Base-by-base conservation (phyloP, 2,113 vertebrate genomes). In the Psittacus erithacus region DNA sequence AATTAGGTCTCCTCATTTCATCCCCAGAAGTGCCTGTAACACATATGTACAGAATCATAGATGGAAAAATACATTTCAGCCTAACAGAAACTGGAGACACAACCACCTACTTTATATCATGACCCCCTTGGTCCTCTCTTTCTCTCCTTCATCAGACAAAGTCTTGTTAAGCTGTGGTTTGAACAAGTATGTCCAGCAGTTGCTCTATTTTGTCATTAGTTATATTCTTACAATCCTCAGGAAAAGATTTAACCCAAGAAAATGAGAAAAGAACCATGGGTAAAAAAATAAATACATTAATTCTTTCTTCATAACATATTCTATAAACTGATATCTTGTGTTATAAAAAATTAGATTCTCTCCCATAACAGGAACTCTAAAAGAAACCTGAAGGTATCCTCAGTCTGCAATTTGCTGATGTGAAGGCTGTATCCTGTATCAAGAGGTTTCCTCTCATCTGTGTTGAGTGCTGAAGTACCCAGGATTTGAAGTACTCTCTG, bases 1-100 rank as follows among this genome's bases (percentile, higher is more conserved):
- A 17, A 7, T 71, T 67, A 35, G 4, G 59, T 17, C 22, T 62
- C 20, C 9, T 77, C 8, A 39, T 67, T 81, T 69, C 28, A 57
- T 22, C 8, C 19, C 12, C 24, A 28, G 31, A 75, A 49, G 6
- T 53, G 6, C 5, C 38, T 87, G 27, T 57, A 52, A 35, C 28
- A 35, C 22, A 10, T 0, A 5, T 9, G 38, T 28, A 24, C 9
- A 73, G 19, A 75, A 47, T 5, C 17, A 29, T 2, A 3, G 17
- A 25, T 33, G 8, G 35, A 80, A 46, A 86, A 35, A 47, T 47
- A 18, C 3, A 11, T 55, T 84, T 85, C 35, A 74, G 28, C 7
- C 12, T 50, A 49, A 59, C 3, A 49, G 60, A 90, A 25, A 10
- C 19, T n/a, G 23, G 17, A 83, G 11, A 13, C 23, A 75, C 11